phyloP scores from a whole-genome alignment of 2,113 vertebrate species.

The Laticauda laticaudata region DNA sequence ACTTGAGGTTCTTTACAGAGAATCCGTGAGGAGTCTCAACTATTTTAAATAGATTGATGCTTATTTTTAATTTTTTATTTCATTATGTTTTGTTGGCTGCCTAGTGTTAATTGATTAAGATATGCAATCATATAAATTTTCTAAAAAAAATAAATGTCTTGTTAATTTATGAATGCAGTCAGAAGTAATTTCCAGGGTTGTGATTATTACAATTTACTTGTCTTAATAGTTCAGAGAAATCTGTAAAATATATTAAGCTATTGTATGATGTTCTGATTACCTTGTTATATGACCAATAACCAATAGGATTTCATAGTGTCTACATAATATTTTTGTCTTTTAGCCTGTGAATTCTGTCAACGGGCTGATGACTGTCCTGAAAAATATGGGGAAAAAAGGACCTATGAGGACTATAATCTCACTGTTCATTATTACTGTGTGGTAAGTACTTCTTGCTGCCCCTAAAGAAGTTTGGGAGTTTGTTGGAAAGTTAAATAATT shows the following conservation, averaged over 20 bases:
- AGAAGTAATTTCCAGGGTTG: neutral
- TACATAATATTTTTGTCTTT: constrained; percentile 27
- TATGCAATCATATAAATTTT: neutral
- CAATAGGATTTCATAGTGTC: neutral
- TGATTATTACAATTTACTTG: neutral
- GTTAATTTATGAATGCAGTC: neutral
- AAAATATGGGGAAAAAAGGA: constrained; percentile 89
- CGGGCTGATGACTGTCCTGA: constrained; percentile 82
- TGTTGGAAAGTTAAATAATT: neutral
- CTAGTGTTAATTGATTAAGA: neutral
- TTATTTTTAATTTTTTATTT: neutral
- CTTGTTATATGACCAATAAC: neutral
- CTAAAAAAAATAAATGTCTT: neutral
- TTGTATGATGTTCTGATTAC: neutral
- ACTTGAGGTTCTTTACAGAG: neutral
- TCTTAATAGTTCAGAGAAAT: neutral
- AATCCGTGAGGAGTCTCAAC: neutral
- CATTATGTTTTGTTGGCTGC: neutral
- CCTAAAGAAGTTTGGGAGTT: constrained; percentile 8
- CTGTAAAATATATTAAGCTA: neutral
- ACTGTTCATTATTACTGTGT: constrained; percentile 93
- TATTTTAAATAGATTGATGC: neutral
- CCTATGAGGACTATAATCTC: constrained; percentile 74
- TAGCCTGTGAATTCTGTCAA: constrained; percentile 88
- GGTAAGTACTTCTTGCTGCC: constrained; percentile 73